These are phyloP conservation scores for Liolophura sinensis DNA, from an alignment of 1,140 invertebrate species.

Conservation along the genomic window DNA sequence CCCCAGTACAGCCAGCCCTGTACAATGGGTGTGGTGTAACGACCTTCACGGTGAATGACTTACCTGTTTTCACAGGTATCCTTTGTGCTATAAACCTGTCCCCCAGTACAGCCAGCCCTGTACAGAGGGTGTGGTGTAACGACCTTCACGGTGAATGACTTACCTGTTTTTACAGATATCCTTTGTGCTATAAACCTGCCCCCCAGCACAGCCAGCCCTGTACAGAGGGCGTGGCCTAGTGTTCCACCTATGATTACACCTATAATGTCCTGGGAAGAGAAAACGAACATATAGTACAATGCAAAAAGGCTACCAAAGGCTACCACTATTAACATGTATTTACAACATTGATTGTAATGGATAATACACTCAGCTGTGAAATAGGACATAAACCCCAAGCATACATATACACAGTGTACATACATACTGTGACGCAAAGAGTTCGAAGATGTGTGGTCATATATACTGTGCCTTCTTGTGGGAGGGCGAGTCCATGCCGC, in stretches of 20 bases:
- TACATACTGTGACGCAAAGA: too few species aligned
- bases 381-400: too few species aligned
- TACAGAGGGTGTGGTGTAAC: neutral
- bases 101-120: neutral
- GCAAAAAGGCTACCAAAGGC: too few species aligned
- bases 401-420: too few species aligned
- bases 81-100: neutral
- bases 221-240: slow-evolving; percentile 74
- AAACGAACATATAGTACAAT: slow-evolving; percentile 8
- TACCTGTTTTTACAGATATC: too few species aligned
- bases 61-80: slow-evolving; percentile 69
- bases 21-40: neutral
- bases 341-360: too few species aligned
- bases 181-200: neutral
- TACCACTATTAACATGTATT: too few species aligned
- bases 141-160: neutral
- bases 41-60: slow-evolving; percentile 16
- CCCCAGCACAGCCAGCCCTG: neutral
- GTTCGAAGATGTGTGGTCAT: too few species aligned
- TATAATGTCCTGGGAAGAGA: slow-evolving; percentile 73
- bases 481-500: too few species aligned
- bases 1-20: neutral
- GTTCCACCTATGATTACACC: slow-evolving; percentile 93
- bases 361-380: too few species aligned
- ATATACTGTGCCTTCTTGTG: too few species aligned